phyloP scores from a whole-genome alignment of 2,113 vertebrate genomes.

The Brachyhypopomus gauderio region DNA sequence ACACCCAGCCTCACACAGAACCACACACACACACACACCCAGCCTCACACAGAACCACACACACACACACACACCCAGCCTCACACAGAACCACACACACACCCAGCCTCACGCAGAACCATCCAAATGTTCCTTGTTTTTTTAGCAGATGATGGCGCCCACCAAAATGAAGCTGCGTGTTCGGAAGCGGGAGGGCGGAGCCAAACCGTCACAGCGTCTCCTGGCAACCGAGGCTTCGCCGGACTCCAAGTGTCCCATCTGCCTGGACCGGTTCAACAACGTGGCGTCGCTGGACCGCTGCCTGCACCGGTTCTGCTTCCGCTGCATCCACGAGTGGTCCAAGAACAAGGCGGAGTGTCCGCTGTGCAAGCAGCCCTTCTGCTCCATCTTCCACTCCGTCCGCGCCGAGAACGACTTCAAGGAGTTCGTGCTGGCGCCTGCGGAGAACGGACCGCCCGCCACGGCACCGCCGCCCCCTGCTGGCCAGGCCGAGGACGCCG shows the following conservation, averaged over 20 bases:
- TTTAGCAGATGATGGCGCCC: constrained; percentile 79
- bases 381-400: constrained; percentile 94
- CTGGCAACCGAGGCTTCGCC: constrained; percentile 80
- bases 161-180: constrained; percentile 76
- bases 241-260: constrained; percentile 96
- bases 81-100: no score
- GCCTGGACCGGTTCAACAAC: constrained; percentile 92
- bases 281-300: constrained; percentile 89
- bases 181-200: constrained; percentile 60
- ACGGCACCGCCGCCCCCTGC: constrained; percentile 73
- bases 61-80: no score
- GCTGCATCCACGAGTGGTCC: constrained; percentile 95
- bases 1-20: no score
- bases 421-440: constrained; percentile 81
- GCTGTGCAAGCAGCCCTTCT: constrained; percentile 93
- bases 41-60: no score
- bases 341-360: constrained; percentile 98
- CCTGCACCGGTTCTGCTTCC: constrained; percentile 94
- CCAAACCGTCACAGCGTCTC: constrained; percentile 64
- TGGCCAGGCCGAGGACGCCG: constrained; percentile 78
- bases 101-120: no score
- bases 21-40: no score
- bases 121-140: no score
- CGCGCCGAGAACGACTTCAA: constrained; percentile 92
- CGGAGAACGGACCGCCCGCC: constrained; percentile 59